phyloP scores from a whole-genome alignment of 2,113 vertebrate genomes.

The Coptodon rendalli region DNA sequence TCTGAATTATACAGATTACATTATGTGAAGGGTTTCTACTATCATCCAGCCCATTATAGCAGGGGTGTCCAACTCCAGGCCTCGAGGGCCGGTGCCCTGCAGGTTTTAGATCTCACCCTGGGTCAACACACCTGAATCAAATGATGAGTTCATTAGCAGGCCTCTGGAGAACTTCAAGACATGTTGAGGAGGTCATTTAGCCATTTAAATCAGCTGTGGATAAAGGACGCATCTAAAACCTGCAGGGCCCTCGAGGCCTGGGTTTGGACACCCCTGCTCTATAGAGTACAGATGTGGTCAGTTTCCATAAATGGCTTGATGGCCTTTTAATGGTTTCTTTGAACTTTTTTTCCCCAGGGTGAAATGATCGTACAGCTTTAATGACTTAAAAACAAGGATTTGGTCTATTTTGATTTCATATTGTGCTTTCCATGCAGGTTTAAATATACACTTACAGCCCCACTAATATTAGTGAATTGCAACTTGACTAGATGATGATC shows the following conservation, averaged over 20 bases:
- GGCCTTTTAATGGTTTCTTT: background rate
- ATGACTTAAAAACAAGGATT: background rate
- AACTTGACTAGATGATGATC: background rate
- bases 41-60: background rate
- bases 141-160: background rate
- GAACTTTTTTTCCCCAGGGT: background rate
- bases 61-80: accelerated
- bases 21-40: background rate
- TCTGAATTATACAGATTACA: background rate
- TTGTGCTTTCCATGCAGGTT: background rate
- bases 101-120: background rate
- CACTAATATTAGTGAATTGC: background rate
- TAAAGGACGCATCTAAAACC: background rate
- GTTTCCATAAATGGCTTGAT: background rate
- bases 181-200: background rate
- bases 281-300: background rate
- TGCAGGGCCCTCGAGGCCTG: background rate
- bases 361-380: background rate
- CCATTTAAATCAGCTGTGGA: accelerated
- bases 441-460: background rate
- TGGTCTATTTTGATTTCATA: background rate
- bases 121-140: background rate
- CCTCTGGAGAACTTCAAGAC: background rate
- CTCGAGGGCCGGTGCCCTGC: accelerated
- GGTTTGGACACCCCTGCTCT: background rate